Conservation (phyloP, 2,113 vertebrate genomes). For the Dryoscopus gambensis region DNA sequence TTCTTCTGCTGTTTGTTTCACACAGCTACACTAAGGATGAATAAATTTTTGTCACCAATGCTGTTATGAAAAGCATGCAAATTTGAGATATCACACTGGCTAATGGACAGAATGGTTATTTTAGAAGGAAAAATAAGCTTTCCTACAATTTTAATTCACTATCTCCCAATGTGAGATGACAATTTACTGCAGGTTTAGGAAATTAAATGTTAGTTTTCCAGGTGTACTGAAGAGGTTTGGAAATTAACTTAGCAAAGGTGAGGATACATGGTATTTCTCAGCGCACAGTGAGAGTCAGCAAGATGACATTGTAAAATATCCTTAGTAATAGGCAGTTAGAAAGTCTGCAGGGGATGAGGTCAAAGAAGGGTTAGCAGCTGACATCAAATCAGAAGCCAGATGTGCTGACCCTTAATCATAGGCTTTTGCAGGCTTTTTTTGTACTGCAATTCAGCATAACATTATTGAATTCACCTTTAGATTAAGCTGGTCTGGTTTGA, state of each 20-base stretch:
- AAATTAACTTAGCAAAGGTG: constrained; percentile 42
- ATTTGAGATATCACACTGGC: not conserved
- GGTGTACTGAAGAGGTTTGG: not conserved
- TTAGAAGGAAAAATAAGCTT: not conserved
- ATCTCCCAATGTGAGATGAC: not conserved
- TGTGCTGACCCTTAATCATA: constrained; percentile 66
- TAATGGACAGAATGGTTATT: not conserved
- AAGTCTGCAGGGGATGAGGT: constrained; percentile 55
- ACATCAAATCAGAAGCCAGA: constrained; percentile 58
- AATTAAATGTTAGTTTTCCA: constrained; percentile 25
- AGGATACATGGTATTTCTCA: constrained; percentile 49
- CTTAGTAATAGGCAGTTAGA: constrained; percentile 33
- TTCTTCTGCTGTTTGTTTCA: constrained; percentile 11
- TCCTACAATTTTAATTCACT: not conserved
- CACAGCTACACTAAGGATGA: not conserved
- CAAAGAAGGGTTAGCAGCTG: constrained; percentile 67
- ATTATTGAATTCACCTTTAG: constrained; percentile 64
- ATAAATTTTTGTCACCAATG: not conserved
- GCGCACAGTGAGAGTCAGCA: constrained; percentile 51
- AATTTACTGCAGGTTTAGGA: not conserved
- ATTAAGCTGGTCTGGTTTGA: constrained; percentile 39
- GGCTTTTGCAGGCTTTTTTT: constrained; percentile 10
- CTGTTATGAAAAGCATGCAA: not conserved
- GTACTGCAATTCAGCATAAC: constrained; percentile 69
- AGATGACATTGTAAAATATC: constrained; percentile 40